Base-by-base conservation (phyloP, 1,140 invertebrate species). In the Drosophila obscura region DNA sequence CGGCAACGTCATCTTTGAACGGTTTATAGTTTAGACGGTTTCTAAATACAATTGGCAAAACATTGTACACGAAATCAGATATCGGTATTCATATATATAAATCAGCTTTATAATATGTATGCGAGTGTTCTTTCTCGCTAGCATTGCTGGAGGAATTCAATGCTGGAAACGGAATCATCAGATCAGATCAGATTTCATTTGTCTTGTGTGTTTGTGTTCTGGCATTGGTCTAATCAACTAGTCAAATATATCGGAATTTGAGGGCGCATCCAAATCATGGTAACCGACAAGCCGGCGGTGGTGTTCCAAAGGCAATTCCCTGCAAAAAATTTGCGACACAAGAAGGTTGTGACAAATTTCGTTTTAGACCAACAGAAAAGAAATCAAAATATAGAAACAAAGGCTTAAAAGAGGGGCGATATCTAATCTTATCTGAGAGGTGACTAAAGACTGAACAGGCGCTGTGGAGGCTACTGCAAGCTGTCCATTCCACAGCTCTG, bases 271-370 rank as follows among this genome's bases (percentile, higher is more conserved):
- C 91, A 92, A 91, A 88, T 92, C 91, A 77, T 92, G 91, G 80
- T 92, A 92, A 88, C 91, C 91, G 77, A 92, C 82, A 77, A 92
- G 77, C 80, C 91, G 91, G 78, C 91, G 91, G 73, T 92, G 91
- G 72, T 92, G 91, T 83, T 92, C 91, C 88, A 91, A 73, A 73
- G 91, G 91, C 76, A 91, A 71, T 89, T 92, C 91, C 89, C 91
- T 92, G 91, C 78, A 92, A 92, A 91, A 92, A 74, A 87, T 85
- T 90, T 85, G 87, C 82, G 85, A 90, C 84, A 90, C 85, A 90
- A 90, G 65, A 90, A 88, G 81, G 64, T 89, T 85, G 80, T 90
- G 85, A 90, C 77, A 90, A 87, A 82, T 84, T 84, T 81, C 64
- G 69, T 55, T 76, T 87, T 65, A 87, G 58, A 81, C 78, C 62